These are phyloP conservation scores for Cantharis nigra DNA, from an alignment of 2,888 invertebrate species.

Conservation along the genomic window DNA sequence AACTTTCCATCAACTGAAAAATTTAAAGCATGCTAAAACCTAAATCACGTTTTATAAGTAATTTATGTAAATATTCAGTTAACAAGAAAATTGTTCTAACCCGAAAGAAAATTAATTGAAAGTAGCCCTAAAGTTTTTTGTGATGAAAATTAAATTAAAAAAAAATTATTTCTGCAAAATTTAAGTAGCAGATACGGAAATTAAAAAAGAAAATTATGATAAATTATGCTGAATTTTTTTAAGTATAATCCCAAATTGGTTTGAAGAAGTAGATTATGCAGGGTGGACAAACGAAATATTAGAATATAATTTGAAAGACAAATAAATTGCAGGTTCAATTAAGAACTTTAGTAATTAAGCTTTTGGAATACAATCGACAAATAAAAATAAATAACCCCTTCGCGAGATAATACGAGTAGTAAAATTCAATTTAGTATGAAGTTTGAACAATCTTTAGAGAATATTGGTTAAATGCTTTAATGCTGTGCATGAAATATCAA, in stretches of 20 bases:
- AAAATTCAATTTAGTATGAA: not conserved
- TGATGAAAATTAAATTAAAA: not conserved
- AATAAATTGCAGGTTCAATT: not conserved
- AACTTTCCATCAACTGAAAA: not conserved
- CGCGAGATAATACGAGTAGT: not conserved
- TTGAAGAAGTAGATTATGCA: not conserved
- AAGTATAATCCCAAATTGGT: not conserved
- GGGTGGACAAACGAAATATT: not conserved
- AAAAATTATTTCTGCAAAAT: not conserved
- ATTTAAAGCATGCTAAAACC: not conserved
- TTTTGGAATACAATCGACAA: not conserved
- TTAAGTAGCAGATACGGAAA: not conserved
- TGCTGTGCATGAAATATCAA: not conserved
- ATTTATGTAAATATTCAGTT: not conserved
- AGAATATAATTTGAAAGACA: not conserved
- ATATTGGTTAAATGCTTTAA: not conserved
- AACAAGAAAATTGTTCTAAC: not conserved
- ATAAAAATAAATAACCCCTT: not conserved
- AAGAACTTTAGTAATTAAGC: not conserved
- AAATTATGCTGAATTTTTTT: not conserved
- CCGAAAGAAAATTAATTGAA: not conserved
- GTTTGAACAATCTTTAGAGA: not conserved
- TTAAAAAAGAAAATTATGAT: not conserved
- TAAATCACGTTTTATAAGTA: not conserved
- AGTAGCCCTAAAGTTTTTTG: not conserved